Evolutionary conservation across 2,888 invertebrate species (phyloP).

Genomic region (Sminthurides aquaticus): DNA sequence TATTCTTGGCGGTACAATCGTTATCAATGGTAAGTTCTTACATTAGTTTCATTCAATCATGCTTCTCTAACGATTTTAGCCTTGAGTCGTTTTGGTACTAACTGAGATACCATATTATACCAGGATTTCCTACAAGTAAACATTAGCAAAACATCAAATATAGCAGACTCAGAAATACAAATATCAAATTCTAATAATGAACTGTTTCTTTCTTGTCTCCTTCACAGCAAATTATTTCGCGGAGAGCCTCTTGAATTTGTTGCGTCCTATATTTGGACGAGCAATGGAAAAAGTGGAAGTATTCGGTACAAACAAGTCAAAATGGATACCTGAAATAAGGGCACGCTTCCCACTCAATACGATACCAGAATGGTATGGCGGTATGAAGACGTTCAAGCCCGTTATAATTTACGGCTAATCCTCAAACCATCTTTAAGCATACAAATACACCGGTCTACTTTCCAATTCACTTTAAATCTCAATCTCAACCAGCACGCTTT

Average conservation of each 20-base stretch:
- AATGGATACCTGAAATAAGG: conserved; percentile 10
- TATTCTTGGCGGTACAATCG: background rate
- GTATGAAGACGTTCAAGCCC: background rate
- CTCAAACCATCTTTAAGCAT: no score
- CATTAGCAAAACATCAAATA: background rate
- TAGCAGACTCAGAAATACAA: no score
- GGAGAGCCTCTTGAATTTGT: conserved; percentile 5
- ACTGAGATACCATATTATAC: no score
- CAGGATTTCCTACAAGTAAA: no score
- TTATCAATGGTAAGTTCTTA: background rate
- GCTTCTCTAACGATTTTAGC: background rate
- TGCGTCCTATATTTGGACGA: conserved; percentile 10
- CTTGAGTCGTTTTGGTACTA: no score
- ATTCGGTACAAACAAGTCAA: conserved; percentile 2
- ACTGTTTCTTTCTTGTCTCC: background rate
- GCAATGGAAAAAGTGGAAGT: conserved; percentile 12
- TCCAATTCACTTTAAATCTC: background rate
- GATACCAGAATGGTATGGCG: conserved; percentile 11
- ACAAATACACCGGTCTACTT: background rate
- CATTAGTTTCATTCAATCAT: no score
- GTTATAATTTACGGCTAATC: background rate
- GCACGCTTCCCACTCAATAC: background rate
- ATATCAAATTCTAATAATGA: no score
- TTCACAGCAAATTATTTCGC: conserved; percentile 11
- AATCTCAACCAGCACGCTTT: no score